These are phyloP conservation scores for Myotis daubentonii DNA, from an alignment of 2,797 vertebrate species.

Conservation along the genomic window DNA sequence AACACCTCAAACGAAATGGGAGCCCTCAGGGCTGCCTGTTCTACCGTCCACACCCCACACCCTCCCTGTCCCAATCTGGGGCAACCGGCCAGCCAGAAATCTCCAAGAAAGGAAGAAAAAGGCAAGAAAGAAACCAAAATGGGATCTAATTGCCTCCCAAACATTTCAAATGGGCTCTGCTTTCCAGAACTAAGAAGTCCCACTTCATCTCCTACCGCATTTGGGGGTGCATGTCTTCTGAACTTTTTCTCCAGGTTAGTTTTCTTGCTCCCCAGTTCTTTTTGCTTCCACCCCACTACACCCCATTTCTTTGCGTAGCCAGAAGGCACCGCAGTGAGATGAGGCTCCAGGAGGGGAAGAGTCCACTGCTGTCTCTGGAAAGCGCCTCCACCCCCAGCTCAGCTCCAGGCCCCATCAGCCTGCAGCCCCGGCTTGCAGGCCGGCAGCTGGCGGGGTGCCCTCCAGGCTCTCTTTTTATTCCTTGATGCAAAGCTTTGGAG, in stretches of 20 bases:
- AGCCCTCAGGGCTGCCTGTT: accelerated
- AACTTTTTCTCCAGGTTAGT: neutral
- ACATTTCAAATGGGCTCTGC: neutral
- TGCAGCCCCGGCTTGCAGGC: no score
- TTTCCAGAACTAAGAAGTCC: neutral
- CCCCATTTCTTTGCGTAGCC: neutral
- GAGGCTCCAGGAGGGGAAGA: neutral
- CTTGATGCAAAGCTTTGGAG: neutral
- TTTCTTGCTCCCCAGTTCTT: neutral
- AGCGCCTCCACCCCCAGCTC: neutral
- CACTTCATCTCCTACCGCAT: neutral
- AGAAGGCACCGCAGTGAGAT: neutral
- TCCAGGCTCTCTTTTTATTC: neutral
- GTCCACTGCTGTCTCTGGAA: neutral
- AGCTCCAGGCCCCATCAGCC: neutral
- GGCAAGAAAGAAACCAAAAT: constrained; percentile 5
- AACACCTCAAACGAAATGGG: neutral
- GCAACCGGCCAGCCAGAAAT: neutral
- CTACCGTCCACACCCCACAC: neutral
- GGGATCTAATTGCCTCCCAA: neutral
- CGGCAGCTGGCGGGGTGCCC: neutral
- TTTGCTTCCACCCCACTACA: neutral
- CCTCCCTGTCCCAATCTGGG: neutral
- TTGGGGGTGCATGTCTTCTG: neutral
- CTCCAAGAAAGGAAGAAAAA: neutral